Percentiles rank a stretch among this genome's conserved stretches.
Conservation (phyloP, 1,140 invertebrate genomes). For the Sycobia sp. region DNA sequence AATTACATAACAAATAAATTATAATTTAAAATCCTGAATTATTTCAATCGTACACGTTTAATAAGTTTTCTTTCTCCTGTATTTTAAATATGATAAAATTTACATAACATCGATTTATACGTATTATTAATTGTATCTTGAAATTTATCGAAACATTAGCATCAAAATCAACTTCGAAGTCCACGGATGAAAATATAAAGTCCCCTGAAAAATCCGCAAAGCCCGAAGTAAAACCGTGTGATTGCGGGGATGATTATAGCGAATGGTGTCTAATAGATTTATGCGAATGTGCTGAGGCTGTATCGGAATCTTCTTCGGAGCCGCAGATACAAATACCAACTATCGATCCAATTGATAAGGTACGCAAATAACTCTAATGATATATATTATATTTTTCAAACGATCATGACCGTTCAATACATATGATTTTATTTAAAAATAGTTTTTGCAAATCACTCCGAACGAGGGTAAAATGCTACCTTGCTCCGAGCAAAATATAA, state of each 20-base stretch:
- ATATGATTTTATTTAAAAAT: no score
- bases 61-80: no score
- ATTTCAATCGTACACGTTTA: no score
- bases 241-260: neutral
- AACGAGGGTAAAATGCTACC: constrained; percentile 50
- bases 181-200: neutral
- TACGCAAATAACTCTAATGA: neutral
- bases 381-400: no score
- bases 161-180: neutral
- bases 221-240: neutral
- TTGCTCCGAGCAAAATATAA: constrained; percentile 47
- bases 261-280: neutral
- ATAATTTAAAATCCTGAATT: no score
- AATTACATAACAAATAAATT: no score
- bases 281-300: neutral
- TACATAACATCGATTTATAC: no score
- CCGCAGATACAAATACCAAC: no score
- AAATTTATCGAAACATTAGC: no score
- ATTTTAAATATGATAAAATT: no score
- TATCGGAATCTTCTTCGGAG: neutral
- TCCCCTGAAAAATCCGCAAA: neutral
- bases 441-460: constrained; percentile 52
- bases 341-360: constrained; percentile 5
- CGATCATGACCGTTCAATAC: no score
- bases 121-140: no score